These are phyloP conservation scores for Aptenodytes forsteri DNA, from an alignment of 2,113 vertebrate species.

Conservation along the genomic window DNA sequence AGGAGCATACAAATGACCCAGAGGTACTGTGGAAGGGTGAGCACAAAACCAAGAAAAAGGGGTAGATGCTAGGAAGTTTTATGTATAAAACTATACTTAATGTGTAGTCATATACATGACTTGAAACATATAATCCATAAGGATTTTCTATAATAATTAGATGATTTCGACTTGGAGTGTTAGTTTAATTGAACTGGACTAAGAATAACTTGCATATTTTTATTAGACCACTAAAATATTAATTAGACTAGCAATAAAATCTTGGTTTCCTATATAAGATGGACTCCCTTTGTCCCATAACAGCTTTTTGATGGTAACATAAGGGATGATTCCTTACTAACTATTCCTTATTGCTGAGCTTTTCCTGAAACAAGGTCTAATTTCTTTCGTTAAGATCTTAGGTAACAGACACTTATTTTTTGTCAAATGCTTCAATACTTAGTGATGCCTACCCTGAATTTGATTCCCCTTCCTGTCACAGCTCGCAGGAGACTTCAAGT, in stretches of 20 bases:
- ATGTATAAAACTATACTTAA: background rate
- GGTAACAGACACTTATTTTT: background rate
- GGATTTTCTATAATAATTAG: background rate
- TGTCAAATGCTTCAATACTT: background rate
- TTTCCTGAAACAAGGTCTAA: background rate
- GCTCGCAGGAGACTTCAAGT: background rate
- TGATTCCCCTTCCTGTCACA: background rate
- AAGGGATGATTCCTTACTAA: background rate
- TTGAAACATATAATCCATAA: background rate
- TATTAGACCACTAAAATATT: background rate
- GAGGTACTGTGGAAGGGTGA: background rate
- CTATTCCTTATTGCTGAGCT: background rate
- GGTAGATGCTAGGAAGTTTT: background rate
- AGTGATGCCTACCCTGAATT: background rate
- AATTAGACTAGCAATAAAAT: background rate
- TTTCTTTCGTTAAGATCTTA: background rate
- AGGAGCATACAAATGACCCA: background rate
- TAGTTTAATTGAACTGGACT: background rate
- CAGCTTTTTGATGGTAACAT: background rate
- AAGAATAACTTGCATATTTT: background rate
- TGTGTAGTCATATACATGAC: accelerated
- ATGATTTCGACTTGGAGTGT: background rate
- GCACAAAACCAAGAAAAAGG: background rate
- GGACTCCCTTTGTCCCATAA: background rate
- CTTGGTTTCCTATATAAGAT: background rate